A percentile compares a stretch with the other conserved stretches of the same genome.
Conservation (phyloP, 2,888 invertebrate species). For the Pristionchus fissidentatus region DNA sequence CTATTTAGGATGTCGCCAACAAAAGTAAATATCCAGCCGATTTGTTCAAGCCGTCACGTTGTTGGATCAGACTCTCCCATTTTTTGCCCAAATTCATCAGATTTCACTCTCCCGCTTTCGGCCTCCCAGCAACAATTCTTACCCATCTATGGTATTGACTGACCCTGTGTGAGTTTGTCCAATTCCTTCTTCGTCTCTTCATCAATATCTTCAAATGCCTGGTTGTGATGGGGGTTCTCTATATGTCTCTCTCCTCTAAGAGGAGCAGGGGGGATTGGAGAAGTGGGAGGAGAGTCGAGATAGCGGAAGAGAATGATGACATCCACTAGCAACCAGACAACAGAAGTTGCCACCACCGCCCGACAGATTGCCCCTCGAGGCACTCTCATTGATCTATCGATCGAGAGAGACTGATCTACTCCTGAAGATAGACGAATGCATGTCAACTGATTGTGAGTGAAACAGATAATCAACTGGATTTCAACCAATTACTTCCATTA, state of each 20-base stretch:
- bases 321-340: constrained; percentile 74
- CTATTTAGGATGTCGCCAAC: not conserved
- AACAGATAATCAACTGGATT: not conserved
- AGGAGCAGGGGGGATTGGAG: not conserved
- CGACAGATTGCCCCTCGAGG: constrained; percentile 72
- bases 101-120: too few relatives aligned
- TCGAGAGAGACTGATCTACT: not conserved
- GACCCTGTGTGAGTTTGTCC: constrained; percentile 1
- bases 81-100: too few relatives aligned
- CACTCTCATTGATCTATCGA: constrained; percentile 51
- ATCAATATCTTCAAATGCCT: constrained; percentile 20
- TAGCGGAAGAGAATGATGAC: constrained; percentile 73
- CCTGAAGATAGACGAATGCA: not conserved
- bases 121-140: too few relatives aligned
- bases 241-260: constrained; percentile 16
- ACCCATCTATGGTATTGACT: too few relatives aligned
- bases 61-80: too few relatives aligned
- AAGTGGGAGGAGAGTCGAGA: constrained; percentile 61
- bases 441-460: not conserved
- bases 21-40: too few relatives aligned
- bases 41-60: too few relatives aligned
- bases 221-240: constrained; percentile 9
- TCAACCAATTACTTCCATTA: not conserved
- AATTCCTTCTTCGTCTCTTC: constrained; percentile 41
- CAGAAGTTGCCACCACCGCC: constrained; percentile 73